Conservation (phyloP, 2,888 invertebrate species). For the Phalera bucephala region DNA sequence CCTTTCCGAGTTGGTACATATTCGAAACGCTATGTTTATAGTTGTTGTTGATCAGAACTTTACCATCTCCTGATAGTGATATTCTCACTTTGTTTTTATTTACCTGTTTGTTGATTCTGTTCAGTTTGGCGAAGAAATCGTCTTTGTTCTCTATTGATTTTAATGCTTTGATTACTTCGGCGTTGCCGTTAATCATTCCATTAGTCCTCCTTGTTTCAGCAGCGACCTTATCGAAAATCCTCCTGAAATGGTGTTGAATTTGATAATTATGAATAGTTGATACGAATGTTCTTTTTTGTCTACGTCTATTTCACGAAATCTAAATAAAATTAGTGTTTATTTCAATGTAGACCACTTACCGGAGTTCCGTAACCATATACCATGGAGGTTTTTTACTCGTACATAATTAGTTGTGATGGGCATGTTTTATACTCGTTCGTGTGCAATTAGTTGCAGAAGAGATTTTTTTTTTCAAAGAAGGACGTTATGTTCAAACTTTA, state of each 20-base stretch:
- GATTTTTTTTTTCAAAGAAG: too few relatives aligned
- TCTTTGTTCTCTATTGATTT: constrained; percentile 38
- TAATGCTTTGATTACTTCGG: constrained; percentile 60
- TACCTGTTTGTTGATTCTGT: constrained; percentile 33
- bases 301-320: too few relatives aligned
- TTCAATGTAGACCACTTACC: too few relatives aligned
- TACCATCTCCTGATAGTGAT: constrained; percentile 34
- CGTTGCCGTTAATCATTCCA: constrained; percentile 48
- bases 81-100: constrained; percentile 38
- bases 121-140: constrained; percentile 38
- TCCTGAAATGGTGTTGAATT: too few relatives aligned
- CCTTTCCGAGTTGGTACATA: constrained; percentile 27
- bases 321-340: too few relatives aligned
- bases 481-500: too few relatives aligned
- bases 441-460: too few relatives aligned
- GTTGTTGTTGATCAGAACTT: constrained; percentile 33
- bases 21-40: constrained; percentile 23
- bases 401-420: too few relatives aligned
- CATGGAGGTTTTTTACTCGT: too few relatives aligned
- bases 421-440: too few relatives aligned
- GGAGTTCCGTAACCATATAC: neutral
- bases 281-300: too few relatives aligned
- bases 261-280: too few relatives aligned
- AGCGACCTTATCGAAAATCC: constrained; percentile 60
- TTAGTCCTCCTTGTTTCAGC: constrained; percentile 55